Evolutionary conservation across 2,888 invertebrate genomes (phyloP).

Genomic region (Anarsia innoxiella): DNA sequence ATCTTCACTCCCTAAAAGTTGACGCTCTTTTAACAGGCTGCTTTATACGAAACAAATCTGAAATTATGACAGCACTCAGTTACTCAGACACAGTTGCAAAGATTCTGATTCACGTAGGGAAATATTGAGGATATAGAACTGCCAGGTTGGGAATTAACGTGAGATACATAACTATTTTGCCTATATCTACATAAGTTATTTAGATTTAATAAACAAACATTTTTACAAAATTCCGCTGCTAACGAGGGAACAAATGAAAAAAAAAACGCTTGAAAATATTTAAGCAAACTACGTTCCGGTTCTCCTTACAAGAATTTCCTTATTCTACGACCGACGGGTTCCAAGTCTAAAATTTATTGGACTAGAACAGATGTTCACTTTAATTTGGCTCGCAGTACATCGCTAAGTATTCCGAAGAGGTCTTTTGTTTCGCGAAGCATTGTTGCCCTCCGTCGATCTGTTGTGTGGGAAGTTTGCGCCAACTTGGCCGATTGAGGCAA

Average conservation of each 20-base stretch:
- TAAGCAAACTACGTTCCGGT: too few relatives aligned
- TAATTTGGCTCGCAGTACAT: constrained; percentile 37
- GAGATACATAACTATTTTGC: too few relatives aligned
- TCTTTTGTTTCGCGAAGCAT: constrained; percentile 57
- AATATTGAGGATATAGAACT: too few relatives aligned
- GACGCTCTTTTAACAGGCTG: constrained; percentile 35
- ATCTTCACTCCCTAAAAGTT: constrained; percentile 24
- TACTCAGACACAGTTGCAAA: constrained; percentile 4
- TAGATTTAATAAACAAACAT: too few relatives aligned
- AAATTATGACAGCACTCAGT: constrained; percentile 29
- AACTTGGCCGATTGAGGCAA: constrained; percentile 54
- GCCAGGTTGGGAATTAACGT: too few relatives aligned
- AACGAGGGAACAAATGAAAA: too few relatives aligned
- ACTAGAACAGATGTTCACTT: constrained; percentile 19
- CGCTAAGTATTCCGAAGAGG: constrained; percentile 42
- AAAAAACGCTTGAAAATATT: too few relatives aligned
- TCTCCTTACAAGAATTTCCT: too few relatives aligned
- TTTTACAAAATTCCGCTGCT: too few relatives aligned
- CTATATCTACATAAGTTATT: too few relatives aligned
- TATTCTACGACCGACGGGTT: too few relatives aligned
- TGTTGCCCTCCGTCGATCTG: constrained; percentile 52
- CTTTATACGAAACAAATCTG: constrained; percentile 39
- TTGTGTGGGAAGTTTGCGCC: constrained; percentile 48
- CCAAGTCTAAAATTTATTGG: constrained; percentile 6
- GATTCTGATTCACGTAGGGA: too few relatives aligned